Conservation (phyloP, 2,888 invertebrate genomes). For the Nasonovia ribisnigri region DNA sequence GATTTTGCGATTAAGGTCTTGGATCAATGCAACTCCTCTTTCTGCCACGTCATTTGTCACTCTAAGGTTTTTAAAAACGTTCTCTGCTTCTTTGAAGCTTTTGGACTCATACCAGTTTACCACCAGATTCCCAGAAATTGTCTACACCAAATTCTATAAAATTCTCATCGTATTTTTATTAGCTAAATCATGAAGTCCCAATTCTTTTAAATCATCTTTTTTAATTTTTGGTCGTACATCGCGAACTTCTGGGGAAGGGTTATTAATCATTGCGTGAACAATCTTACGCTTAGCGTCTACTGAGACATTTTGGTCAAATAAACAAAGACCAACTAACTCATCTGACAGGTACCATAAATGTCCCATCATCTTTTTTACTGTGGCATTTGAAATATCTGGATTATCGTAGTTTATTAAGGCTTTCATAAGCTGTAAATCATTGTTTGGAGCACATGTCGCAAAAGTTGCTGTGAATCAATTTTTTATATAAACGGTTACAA, state of each 20-base stretch:
- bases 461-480: no score
- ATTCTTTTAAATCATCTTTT: background rate
- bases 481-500: no score
- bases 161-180: background rate
- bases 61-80: no score
- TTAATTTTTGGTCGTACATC: background rate
- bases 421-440: background rate
- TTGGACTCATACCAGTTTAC: background rate
- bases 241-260: background rate
- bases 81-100: background rate
- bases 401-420: conserved; percentile 4
- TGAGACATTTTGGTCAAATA: conserved; percentile 34
- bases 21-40: conserved; percentile 28
- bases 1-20: no score
- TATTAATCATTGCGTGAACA: conserved; percentile 9
- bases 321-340: conserved; percentile 21
- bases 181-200: background rate
- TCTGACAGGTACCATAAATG: conserved; percentile 44
- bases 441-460: no score
- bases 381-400: background rate
- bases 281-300: background rate
- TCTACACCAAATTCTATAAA: background rate
- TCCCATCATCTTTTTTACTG: background rate
- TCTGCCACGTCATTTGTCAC: conserved; percentile 28
- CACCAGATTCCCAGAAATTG: background rate